Evolutionary conservation across 2,888 invertebrate species (phyloP).

Genomic region (Drosophila cracens): DNA sequence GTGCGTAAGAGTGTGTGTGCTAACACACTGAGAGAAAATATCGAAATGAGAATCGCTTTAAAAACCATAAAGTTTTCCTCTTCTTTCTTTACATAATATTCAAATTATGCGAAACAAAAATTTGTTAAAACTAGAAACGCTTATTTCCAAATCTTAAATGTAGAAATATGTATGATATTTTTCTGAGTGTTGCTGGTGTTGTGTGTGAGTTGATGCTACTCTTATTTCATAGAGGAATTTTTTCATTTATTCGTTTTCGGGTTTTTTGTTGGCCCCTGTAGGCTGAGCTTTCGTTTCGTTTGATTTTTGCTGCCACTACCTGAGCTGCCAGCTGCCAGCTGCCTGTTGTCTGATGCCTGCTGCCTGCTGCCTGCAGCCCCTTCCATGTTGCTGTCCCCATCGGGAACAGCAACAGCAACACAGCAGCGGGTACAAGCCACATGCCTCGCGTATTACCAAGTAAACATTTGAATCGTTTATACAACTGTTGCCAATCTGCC

Average conservation of each 20-base stretch:
- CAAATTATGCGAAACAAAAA: neutral
- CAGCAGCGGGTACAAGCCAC: constrained; percentile 24
- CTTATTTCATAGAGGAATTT: constrained; percentile 53
- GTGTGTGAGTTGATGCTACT: constrained; percentile 30
- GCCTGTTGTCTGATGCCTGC: constrained; percentile 18
- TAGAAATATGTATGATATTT: neutral
- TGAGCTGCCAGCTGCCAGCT: constrained; percentile 18
- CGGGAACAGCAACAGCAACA: constrained; percentile 2
- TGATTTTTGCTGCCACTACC: constrained; percentile 52
- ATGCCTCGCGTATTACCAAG: constrained; percentile 67
- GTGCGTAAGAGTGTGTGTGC: neutral
- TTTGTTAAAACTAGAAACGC: neutral
- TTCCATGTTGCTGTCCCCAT: constrained; percentile 7
- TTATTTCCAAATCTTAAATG: neutral
- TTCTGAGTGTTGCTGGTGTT: constrained; percentile 14
- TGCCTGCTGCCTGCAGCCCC: constrained; percentile 17
- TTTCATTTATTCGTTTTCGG: constrained; percentile 69
- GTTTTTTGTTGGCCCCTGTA: constrained; percentile 45
- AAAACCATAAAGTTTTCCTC: neutral
- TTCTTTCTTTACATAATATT: neutral
- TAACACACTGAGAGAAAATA: neutral
- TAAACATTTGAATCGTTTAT: constrained; percentile 76
- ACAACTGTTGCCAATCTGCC: constrained; percentile 77
- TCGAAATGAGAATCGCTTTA: neutral
- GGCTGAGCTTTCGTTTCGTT: constrained; percentile 51